Evolutionary conservation across 2,888 invertebrate genomes (phyloP), one percentile per base, ranked within the genome.

Genomic region (Bombylius major): DNA sequence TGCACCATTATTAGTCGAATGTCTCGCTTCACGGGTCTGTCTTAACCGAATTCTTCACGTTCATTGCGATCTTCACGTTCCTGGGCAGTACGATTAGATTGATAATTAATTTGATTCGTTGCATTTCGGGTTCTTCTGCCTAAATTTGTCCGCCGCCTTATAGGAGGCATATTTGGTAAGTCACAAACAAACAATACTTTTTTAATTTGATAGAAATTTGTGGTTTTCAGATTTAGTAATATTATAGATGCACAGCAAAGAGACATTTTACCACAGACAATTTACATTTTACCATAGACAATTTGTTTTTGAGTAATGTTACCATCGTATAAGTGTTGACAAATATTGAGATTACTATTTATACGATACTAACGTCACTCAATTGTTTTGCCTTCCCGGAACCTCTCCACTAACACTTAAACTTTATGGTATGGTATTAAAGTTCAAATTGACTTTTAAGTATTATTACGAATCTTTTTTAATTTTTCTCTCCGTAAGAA

Each of bases 21-120:
- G n/a, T n/a, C n/a, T n/a, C n/a, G n/a, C n/a, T n/a, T n/a, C n/a
- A n/a, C n/a, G n/a, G n/a, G n/a, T n/a, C n/a, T n/a, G n/a, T n/a
- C n/a, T n/a, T n/a, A n/a, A n/a, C n/a, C n/a, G n/a, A 62, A 60
- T 60, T 62, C 62, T 64, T 65, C 62, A 62, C 55, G 58, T 62
- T 62, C 61, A 65, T 62, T 64, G 55, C 63, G 45, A 54, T 60
- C 64, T 56, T 64, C 58, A 62, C 63, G 63, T 64, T 64, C 61
- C 60, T 65, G 62, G 60, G 63, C 64, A 65, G 65, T 62, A 59
- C 42, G 64, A 65, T 64, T 65, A 62, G 63, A 62, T 65, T 60
- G 62, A 58, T 62, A 64, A 66, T 65, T 61, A 61, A 61, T 58
- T 66, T 66, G 64, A 59, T 64, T 65, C 62, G 64, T 65, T 61